Conservation (phyloP, 2,113 vertebrate genomes). For the Anguilla rostrata region DNA sequence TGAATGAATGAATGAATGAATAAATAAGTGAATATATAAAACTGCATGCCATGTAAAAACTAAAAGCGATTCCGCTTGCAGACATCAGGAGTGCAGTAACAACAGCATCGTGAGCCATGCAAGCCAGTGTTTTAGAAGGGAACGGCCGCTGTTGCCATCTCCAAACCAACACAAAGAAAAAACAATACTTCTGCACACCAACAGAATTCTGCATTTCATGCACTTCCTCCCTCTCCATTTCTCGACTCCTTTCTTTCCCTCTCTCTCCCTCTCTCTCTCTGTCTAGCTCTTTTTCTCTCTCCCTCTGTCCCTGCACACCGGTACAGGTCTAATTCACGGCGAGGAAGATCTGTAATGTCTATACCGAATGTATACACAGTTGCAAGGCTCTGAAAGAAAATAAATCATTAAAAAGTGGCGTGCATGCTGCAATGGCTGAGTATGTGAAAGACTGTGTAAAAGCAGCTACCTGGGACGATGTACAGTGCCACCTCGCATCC, state of each 20-base stretch:
- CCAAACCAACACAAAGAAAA: background rate
- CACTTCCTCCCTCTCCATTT: background rate
- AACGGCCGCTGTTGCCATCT: background rate
- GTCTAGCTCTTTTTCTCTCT: slow-evolving; percentile 21
- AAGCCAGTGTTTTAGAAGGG: background rate
- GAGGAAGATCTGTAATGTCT: background rate
- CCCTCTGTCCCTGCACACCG: slow-evolving; percentile 14
- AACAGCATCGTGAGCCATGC: background rate
- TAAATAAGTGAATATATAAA: background rate
- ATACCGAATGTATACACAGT: background rate
- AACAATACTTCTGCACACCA: background rate
- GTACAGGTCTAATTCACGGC: background rate
- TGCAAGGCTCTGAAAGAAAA: slow-evolving; percentile 72
- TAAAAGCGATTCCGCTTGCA: background rate
- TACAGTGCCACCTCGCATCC: slow-evolving; percentile 98
- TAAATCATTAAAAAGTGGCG: slow-evolving; percentile 33
- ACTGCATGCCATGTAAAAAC: background rate
- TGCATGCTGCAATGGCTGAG: slow-evolving; percentile 78
- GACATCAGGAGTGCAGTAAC: background rate
- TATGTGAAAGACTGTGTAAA: slow-evolving; percentile 45
- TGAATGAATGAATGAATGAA: background rate
- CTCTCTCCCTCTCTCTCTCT: background rate
- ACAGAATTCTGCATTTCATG: slow-evolving; percentile 10
- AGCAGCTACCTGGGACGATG: slow-evolving; percentile 94
- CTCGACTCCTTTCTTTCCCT: background rate